A percentile compares a stretch with the other conserved stretches of the same genome.
phyloP scores from a whole-genome alignment of 23 tunicate genomes.

The Styela clava region DNA sequence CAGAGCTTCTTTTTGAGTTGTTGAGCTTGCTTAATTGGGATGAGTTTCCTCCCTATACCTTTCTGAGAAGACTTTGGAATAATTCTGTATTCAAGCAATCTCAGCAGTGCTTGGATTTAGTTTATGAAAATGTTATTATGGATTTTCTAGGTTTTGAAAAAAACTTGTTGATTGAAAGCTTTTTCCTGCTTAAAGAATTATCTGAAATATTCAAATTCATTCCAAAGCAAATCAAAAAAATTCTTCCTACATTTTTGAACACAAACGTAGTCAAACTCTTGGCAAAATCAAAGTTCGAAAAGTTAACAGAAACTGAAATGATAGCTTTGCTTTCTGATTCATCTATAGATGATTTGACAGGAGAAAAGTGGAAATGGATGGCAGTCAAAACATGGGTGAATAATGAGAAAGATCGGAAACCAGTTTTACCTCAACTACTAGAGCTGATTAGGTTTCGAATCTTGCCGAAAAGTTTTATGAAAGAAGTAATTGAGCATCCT shows the following conservation, averaged over 20 bases:
- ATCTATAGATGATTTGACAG: background rate
- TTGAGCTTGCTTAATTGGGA: background rate
- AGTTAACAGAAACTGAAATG: no score
- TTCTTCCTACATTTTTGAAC: no score
- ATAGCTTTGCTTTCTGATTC: no score
- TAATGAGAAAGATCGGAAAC: no score
- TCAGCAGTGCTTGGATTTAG: background rate
- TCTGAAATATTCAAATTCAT: background rate
- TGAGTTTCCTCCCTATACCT: background rate
- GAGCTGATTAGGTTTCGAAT: no score
- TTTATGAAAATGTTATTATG: background rate
- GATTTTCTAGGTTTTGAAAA: background rate
- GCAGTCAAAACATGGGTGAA: background rate
- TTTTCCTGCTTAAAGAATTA: no score
- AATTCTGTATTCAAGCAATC: background rate
- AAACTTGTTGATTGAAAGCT: background rate
- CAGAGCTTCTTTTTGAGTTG: background rate
- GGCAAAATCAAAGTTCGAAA: no score
- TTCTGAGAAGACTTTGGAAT: background rate
- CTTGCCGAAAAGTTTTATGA: no score
- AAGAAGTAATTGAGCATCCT: no score
- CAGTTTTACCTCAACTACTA: no score
- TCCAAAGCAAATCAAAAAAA: background rate
- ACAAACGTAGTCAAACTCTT: no score
- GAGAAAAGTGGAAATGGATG: background rate